Base-by-base conservation (phyloP, 2,888 invertebrate species). In the Rotaria socialis region DNA sequence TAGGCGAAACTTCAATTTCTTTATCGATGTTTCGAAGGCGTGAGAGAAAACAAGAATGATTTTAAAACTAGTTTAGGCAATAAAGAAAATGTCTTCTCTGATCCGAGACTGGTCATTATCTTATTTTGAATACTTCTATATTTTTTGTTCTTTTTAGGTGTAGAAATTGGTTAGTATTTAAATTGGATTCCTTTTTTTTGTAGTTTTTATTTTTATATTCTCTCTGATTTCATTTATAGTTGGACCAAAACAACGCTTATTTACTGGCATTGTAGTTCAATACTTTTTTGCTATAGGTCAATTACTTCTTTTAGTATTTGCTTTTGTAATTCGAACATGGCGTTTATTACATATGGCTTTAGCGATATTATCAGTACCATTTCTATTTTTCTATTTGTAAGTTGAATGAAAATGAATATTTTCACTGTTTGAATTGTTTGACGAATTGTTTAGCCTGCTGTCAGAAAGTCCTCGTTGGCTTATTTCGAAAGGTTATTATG, bases 351-450 rank as follows among this genome's bases (percentile, higher is more conserved):
- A 55, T 43, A 43, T 50, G 16, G 22, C 47, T 56, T 56, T 85
- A 19, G 58, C 84, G 19, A 16, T 86, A 27, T 47, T 58, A n/a
- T 27, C 85, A 43, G 47, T 86, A 56, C 86, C 86, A 43, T 85
- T 86, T 56, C 60, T 86, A 14, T 58, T 47, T 75, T 75, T 85
- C 52, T 86, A 74, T 84, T 86, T 56, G 86, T 92, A 90, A 88
- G 88, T 87, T 85, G 41, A 27, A 24, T 16, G 3, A 43, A 50
- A 60, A 27, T 41, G 55, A 50, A 55, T n/a, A 50, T 41, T 3
- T 80, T 55, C 35, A 24, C 47, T 24, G n/a, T 8, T 41, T 52
- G 16, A 16, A 27, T 67, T 5, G 19, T 35, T 35, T 41, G 35
- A 14, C 19, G 5, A 35, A 35, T 35, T 16, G 24, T 67, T 27